These are phyloP conservation scores for Octopus sinensis DNA, from an alignment of 1,140 invertebrate species.

Conservation along the genomic window DNA sequence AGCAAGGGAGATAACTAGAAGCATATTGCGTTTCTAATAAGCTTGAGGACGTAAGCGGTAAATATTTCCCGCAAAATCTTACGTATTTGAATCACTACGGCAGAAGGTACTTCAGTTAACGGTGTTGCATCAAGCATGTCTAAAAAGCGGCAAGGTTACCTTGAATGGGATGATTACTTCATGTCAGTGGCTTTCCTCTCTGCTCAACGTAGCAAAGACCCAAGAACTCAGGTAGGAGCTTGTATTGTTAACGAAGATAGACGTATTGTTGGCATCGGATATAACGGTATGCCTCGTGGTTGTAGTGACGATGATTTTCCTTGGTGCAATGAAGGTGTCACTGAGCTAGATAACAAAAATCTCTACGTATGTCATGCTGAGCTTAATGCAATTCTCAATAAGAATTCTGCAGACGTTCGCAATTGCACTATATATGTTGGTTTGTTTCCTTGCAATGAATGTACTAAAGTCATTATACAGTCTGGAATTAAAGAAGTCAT, in stretches of 20 bases:
- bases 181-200: no score
- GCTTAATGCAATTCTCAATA: constrained; percentile 93
- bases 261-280: constrained; percentile 89
- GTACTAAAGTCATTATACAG: constrained; percentile 95
- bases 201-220: no score
- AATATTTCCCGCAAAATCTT: no score
- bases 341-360: constrained; percentile 73
- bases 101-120: no score
- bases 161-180: constrained; percentile 62
- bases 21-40: no score
- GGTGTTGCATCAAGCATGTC: no score
- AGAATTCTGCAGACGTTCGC: constrained; percentile 73
- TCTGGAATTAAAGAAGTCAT: constrained; percentile 76
- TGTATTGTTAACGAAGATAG: constrained; percentile 70
- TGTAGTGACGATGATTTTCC: constrained; percentile 86
- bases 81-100: no score
- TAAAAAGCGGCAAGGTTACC: no score
- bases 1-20: no score
- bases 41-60: no score
- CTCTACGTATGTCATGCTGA: constrained; percentile 95
- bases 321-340: constrained; percentile 69
- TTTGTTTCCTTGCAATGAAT: constrained; percentile 93
- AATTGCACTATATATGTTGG: constrained; percentile 82
- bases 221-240: constrained; percentile 22
- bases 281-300: constrained; percentile 90